Percentiles rank a stretch among this genome's conserved stretches.
Conservation (phyloP, 2,113 vertebrate genomes). For the Scomber scombrus region DNA sequence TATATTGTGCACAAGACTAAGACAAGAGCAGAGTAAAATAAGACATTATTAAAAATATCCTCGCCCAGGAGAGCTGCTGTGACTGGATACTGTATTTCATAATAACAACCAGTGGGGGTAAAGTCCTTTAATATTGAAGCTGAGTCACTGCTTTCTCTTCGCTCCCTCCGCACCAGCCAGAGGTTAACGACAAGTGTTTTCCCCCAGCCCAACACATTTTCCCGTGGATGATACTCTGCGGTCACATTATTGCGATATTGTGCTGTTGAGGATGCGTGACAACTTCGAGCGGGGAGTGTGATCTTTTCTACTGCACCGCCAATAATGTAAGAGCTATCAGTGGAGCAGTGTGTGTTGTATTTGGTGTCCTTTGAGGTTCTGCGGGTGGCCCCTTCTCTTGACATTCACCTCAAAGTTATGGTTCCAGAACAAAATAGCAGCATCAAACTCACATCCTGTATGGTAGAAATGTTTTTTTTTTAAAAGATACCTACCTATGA, state of each 20-base stretch:
- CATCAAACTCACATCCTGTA: neutral
- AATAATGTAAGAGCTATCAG: conserved; percentile 27
- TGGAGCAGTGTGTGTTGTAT: neutral
- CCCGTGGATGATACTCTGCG: conserved; percentile 50
- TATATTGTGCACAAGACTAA: conserved; percentile 39
- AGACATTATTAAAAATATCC: conserved; percentile 56
- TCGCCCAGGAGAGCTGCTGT: conserved; percentile 18
- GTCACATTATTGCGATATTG: conserved; percentile 55
- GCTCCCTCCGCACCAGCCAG: conserved; percentile 18
- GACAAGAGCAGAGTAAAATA: conserved; percentile 18
- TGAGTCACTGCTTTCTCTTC: conserved; percentile 48
- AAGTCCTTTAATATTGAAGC: conserved; percentile 57
- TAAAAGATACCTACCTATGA: neutral
- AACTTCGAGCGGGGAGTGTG: conserved; percentile 4
- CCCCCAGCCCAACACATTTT: conserved; percentile 25
- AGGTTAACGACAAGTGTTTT: conserved; percentile 62
- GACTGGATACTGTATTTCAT: conserved; percentile 50
- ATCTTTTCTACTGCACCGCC: neutral
- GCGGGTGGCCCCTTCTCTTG: neutral
- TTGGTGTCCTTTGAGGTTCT: conserved; percentile 23
- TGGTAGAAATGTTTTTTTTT: neutral
- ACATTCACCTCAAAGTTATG: neutral
- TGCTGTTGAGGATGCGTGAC: conserved; percentile 18
- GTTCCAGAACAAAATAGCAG: neutral
- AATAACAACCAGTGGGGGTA: conserved; percentile 46